phyloP scores from a whole-genome alignment of 2,888 invertebrate species.

The Spilarctia lutea region DNA sequence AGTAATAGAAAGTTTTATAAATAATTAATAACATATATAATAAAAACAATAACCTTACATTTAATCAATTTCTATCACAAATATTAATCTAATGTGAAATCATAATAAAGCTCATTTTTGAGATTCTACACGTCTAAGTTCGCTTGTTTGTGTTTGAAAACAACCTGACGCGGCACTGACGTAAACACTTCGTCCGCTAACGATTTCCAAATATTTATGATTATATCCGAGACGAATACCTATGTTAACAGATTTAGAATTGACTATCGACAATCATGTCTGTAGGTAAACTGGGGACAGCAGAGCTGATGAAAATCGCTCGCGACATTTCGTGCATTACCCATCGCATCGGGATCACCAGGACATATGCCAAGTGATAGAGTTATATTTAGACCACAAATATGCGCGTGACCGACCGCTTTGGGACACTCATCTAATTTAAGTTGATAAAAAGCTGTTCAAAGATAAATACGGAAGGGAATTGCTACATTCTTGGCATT shows the following conservation, averaged over 20 bases:
- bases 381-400: slow-evolving; percentile 75
- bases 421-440: slow-evolving; percentile 72
- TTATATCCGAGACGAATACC: slow-evolving; percentile 37
- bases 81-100: not conserved
- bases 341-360: slow-evolving; percentile 59
- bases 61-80: not conserved
- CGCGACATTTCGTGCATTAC: slow-evolving; percentile 69
- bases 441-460: slow-evolving; percentile 60
- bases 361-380: slow-evolving; percentile 83
- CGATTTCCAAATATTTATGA: slow-evolving; percentile 40
- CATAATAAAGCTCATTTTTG: not conserved
- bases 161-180: slow-evolving; percentile 40
- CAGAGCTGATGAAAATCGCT: slow-evolving; percentile 35
- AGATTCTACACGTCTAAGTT: not conserved
- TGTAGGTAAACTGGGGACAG: slow-evolving; percentile 42
- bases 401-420: slow-evolving; percentile 82
- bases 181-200: slow-evolving; percentile 43
- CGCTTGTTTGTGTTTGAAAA: slow-evolving; percentile 21
- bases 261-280: slow-evolving; percentile 49
- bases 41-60: not conserved
- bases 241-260: slow-evolving; percentile 50
- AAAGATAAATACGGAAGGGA: slow-evolving; percentile 67
- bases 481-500: slow-evolving; percentile 41
- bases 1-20: too few species aligned
- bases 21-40: too few species aligned